phyloP scores from a whole-genome alignment of 37 sponge, comb jelly and placozoan species.

The Crambe crambe region DNA sequence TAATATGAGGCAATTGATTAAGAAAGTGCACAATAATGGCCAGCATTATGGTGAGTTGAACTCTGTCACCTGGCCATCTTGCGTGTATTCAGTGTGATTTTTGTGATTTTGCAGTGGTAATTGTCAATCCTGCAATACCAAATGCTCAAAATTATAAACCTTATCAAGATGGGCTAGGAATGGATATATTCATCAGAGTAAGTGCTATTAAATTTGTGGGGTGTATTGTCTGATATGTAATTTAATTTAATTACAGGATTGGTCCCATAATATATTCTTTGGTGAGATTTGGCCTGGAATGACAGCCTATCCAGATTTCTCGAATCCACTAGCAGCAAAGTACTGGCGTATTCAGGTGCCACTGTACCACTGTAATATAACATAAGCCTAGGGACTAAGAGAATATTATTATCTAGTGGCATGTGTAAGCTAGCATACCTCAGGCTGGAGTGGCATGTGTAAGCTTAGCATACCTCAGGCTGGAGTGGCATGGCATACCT shows the following conservation, averaged over 20 bases:
- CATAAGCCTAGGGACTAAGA: too few relatives aligned
- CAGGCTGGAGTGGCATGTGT: too few relatives aligned
- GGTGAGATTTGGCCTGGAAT: conserved; percentile 78
- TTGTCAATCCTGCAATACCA: conserved; percentile 84
- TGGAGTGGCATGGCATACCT: too few relatives aligned
- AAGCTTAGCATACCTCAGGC: too few relatives aligned
- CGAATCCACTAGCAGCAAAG: conserved; percentile 43
- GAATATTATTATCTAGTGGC: too few relatives aligned
- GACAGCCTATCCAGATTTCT: conserved; percentile 87
- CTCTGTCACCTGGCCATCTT: too few relatives aligned
- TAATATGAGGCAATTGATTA: conserved; percentile 65
- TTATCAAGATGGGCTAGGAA: conserved; percentile 66
- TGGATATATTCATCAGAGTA: conserved; percentile 83
- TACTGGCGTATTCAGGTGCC: conserved; percentile 79
- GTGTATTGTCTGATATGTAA: neutral
- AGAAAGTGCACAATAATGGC: conserved; percentile 60
- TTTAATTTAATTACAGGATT: too few relatives aligned
- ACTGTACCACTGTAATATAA: too few relatives aligned
- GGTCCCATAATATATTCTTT: conserved; percentile 26
- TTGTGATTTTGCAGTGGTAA: conserved; percentile 57
- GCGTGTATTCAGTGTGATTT: too few relatives aligned
- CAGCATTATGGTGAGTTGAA: conserved; percentile 81
- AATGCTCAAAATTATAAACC: conserved; percentile 61
- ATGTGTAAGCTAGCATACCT: too few relatives aligned
- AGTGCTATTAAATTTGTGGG: neutral